Conservation (phyloP, 1,140 invertebrate species). For the Drosophila prosaltans region DNA sequence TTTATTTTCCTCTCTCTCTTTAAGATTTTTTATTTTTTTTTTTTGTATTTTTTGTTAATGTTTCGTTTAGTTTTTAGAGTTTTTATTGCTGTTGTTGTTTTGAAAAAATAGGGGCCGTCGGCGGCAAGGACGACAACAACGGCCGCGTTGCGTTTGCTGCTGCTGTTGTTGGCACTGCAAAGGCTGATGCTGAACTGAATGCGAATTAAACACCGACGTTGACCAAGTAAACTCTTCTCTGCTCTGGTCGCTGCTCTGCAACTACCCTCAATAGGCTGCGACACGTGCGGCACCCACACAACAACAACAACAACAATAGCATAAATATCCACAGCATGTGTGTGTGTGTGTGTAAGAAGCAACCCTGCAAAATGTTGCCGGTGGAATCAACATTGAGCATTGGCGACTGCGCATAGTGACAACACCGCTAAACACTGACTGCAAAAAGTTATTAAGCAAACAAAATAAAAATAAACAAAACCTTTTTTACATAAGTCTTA, state of each 20-base stretch:
- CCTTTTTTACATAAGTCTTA: too few species aligned
- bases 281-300: conserved; percentile 55
- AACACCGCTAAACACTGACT: conserved; percentile 36
- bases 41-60: conserved; percentile 7
- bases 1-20: not conserved
- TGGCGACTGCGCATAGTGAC: conserved; percentile 59
- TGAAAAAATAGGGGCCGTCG: conserved; percentile 37
- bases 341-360: conserved; percentile 2
- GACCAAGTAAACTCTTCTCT: conserved; percentile 58
- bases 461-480: not conserved
- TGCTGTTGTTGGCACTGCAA: conserved; percentile 56
- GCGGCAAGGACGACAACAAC: conserved; percentile 47
- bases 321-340: not conserved
- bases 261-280: conserved; percentile 33
- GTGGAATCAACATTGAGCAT: conserved; percentile 17
- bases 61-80: conserved; percentile 7
- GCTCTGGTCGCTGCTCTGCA: not conserved
- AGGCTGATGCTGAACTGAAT: conserved; percentile 74
- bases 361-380: conserved; percentile 59
- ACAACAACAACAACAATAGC: conserved; percentile 54
- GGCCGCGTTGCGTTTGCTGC: conserved; percentile 52
- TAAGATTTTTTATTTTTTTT: not conserved
- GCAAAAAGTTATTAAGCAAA: conserved; percentile 26
- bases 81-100: conserved; percentile 30
- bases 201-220: conserved; percentile 39